Evolutionary conservation across 2,888 invertebrate species (phyloP).

Genomic region (Drosophila imparisetae): DNA sequence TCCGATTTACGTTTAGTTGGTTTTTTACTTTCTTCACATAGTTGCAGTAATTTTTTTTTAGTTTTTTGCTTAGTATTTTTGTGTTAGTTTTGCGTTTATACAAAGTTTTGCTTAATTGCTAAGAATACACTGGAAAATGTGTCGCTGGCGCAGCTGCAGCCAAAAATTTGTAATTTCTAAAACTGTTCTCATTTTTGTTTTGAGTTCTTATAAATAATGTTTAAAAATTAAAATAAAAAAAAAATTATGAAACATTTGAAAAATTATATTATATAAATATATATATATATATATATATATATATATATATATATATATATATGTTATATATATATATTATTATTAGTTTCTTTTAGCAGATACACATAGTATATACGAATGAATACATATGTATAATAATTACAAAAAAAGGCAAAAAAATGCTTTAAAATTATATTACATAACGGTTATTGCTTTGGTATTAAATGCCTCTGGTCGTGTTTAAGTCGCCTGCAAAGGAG

Average conservation of each 20-base stretch:
- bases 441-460: slow-evolving; percentile 84
- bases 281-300: background rate
- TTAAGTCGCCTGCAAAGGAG: slow-evolving; percentile 63
- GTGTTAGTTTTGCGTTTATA: slow-evolving; percentile 42
- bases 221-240: slow-evolving; percentile 30
- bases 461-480: slow-evolving; percentile 83
- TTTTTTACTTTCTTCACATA: slow-evolving; percentile 35
- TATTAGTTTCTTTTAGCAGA: slow-evolving; percentile 34
- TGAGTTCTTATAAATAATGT: slow-evolving; percentile 35
- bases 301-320: slow-evolving; percentile 19
- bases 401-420: slow-evolving; percentile 53
- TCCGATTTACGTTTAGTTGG: slow-evolving; percentile 39
- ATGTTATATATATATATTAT: background rate
- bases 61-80: slow-evolving; percentile 30
- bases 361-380: slow-evolving; percentile 32
- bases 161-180: slow-evolving; percentile 24
- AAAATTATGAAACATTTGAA: slow-evolving; percentile 28
- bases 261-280: slow-evolving; percentile 26
- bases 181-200: slow-evolving; percentile 15
- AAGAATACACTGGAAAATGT: slow-evolving; percentile 79
- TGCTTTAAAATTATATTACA: slow-evolving; percentile 77
- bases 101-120: slow-evolving; percentile 53
- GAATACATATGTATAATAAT: slow-evolving; percentile 11
- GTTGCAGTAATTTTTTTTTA: slow-evolving; percentile 37
- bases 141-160: slow-evolving; percentile 42